Base-by-base conservation (phyloP, 2,888 invertebrate genomes). In the Epinotia ramella region DNA sequence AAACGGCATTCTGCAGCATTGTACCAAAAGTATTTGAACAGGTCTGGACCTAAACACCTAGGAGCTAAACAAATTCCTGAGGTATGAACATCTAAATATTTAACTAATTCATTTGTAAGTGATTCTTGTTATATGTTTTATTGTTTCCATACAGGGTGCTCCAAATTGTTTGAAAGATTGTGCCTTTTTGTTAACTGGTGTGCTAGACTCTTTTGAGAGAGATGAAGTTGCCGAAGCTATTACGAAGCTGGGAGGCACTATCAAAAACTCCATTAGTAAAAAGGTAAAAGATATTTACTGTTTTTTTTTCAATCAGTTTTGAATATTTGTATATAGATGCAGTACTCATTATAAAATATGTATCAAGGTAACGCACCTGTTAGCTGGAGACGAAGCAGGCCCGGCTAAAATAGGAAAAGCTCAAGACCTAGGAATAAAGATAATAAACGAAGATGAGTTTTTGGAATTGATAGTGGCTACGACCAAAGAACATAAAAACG, bases 321-420 rank as follows among this genome's bases (percentile, higher is more conserved):
- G 33, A 40, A 40, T 40, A 7, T 9, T 40, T 40, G 40, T 40
- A 9, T 40, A 40, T 40, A 40, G 40, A 40, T 9, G 40, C 9
- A 33, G 33, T 33, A 40, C 9, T 40, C 1, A 40, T 40, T 40
- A 28, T 65, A 28, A 46, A 65, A 28, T 46, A 60, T 62, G 63
- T 80, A 80, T n/a, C n/a, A 71, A 95, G 95, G 95, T 97, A 9
- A 96, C 96, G 81, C 98, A 98, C 88, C 87, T 99, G 2, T 94
- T 99, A 28, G 96, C 97, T 3, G 99, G 99, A 0, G 97, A 98
- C 69, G 97, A 98, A 70, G 95, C 98, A 1, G 99, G 99, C 0
- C 97, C 97, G 9, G 95, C 97, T 5, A 99, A 99, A 95, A 87
- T 98, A 62, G 95, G 95, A 0, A 98, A 98, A 90, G 97, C 97